A percentile compares a stretch with the other conserved stretches of the same genome.
Conservation (phyloP, 1,140 invertebrate genomes). For the Eubasilissa regina region DNA sequence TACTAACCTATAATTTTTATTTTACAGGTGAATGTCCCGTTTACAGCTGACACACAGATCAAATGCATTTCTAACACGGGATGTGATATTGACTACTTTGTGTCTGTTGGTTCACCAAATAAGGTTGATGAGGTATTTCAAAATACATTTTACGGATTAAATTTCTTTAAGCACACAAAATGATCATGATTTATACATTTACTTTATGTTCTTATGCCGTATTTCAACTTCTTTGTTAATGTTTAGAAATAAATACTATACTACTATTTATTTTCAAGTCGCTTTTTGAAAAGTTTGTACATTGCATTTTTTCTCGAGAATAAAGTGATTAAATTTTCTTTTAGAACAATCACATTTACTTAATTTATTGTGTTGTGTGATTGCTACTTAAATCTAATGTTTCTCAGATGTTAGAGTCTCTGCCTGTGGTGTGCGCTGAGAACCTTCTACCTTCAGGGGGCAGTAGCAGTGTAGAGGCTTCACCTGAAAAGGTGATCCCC, state of each 20-base stretch:
- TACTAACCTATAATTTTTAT: slow-evolving; percentile 37
- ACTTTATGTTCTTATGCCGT: neutral
- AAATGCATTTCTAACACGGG: slow-evolving; percentile 80
- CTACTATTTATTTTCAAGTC: neutral
- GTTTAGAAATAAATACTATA: too few species aligned
- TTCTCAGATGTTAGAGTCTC: slow-evolving; percentile 15
- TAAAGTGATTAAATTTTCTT: neutral
- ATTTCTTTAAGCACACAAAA: too few species aligned
- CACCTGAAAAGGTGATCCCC: slow-evolving; percentile 40
- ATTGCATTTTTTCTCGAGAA: neutral
- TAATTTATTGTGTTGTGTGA: too few species aligned
- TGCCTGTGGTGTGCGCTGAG: slow-evolving; percentile 24
- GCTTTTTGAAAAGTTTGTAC: neutral
- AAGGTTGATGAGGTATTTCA: slow-evolving; percentile 69
- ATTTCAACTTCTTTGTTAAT: too few species aligned
- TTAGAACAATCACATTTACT: neutral
- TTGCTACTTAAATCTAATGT: neutral
- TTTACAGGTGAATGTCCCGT: slow-evolving; percentile 76
- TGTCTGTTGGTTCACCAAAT: slow-evolving; percentile 75
- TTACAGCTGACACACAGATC: slow-evolving; percentile 77
- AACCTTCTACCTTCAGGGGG: slow-evolving; percentile 24
- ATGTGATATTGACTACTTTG: slow-evolving; percentile 83
- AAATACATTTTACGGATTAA: too few species aligned
- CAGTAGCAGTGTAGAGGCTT: slow-evolving; percentile 40
- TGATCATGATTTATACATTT: neutral